Evolutionary conservation across 2,888 invertebrate species (phyloP).

Genomic region (Salpingus planirostris): DNA sequence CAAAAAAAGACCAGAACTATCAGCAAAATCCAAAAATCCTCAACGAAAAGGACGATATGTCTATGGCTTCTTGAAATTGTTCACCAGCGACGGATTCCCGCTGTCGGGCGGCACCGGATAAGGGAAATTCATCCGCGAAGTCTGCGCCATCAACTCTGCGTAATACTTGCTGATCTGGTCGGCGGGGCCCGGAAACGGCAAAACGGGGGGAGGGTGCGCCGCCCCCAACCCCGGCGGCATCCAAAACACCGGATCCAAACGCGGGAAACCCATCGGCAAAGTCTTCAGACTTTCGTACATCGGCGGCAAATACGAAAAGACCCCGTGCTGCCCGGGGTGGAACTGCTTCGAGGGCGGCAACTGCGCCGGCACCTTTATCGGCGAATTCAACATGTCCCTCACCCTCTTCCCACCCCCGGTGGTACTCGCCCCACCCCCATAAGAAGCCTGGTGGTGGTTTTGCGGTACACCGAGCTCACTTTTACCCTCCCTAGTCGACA

Average conservation of each 20-base stretch:
- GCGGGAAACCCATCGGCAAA: conserved; percentile 35
- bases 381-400: too few relatives aligned
- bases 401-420: too few relatives aligned
- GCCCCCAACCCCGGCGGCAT: conserved; percentile 43
- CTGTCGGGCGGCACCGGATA: conserved; percentile 33
- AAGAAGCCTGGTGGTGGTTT: neutral
- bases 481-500: conserved; percentile 5
- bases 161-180: conserved; percentile 47
- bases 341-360: conserved; percentile 10
- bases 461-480: neutral
- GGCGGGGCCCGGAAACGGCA: conserved; percentile 40
- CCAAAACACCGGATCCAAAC: conserved; percentile 34
- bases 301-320: conserved; percentile 21
- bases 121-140: conserved; percentile 29
- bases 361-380: conserved; percentile 2
- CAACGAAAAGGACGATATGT: too few relatives aligned
- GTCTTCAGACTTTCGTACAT: conserved; percentile 29
- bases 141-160: conserved; percentile 45
- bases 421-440: too few relatives aligned
- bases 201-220: conserved; percentile 31
- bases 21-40: too few relatives aligned
- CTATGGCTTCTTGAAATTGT: conserved; percentile 25
- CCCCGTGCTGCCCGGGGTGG: conserved; percentile 12
- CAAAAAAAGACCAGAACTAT: conserved; percentile 11
- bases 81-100: conserved; percentile 21